Base-by-base conservation (phyloP, 2,888 invertebrate species). In the Apotomis betuletana region DNA sequence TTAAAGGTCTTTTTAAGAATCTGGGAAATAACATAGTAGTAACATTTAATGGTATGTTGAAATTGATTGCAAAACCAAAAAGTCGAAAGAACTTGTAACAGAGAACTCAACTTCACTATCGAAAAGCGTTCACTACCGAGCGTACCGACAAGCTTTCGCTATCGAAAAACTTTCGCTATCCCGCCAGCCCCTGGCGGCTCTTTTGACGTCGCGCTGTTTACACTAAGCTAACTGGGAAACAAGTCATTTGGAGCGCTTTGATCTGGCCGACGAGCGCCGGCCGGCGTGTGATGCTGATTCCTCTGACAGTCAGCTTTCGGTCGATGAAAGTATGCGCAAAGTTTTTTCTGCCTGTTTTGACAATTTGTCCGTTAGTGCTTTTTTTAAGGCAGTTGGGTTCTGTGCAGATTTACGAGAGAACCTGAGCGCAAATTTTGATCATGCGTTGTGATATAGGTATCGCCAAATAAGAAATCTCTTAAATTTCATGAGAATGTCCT, bases 141-240 rank as follows among this genome's bases (percentile, higher is more conserved):
- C 52, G 10, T 10, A n/a, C 52, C 54, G 13, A 13, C 6, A 54
- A 52, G 5, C 8, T 54, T 54, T 15, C 54, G 54, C 54, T n/a
- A 54, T 49, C 49, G 49, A 49, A 8, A 49, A 49, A 64, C 75
- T 70, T 63, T 41, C 74, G 65, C 76, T 61, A 62, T 61, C 70
- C 78, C 76, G 75, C 54, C 71, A 79, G 75, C 78, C 77, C 76
- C 76, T 49, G 75, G 78, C 90, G 92, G 90, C 83, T 73, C 82
- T 85, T 93, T 93, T 92, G 92, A 93, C 87, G 81, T 83, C 90
- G 87, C 83, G 81, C 80, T 92, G 93, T 92, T 92, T 92, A 90
- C 92, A 90, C 90, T 90, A 88, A 88, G 88, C 90, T 88, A 88
- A 91, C 91, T 87, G 90, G 84, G 90, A 90, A 90, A 91, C 92